These are phyloP conservation scores for Drosophila niveifrons DNA, from an alignment of 2,888 invertebrate species.

Conservation along the genomic window DNA sequence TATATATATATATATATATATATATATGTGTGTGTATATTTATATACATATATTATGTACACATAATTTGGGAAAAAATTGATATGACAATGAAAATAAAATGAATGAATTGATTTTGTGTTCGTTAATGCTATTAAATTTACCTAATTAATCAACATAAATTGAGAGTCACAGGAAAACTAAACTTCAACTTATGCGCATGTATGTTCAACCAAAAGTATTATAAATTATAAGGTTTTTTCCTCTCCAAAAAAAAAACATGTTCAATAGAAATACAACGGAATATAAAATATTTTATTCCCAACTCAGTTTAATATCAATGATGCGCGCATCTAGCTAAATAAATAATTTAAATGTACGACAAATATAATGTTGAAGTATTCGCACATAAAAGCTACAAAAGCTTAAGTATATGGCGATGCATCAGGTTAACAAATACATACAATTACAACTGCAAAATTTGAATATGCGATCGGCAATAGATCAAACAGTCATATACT, in stretches of 20 bases:
- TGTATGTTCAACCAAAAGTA: constrained; percentile 7
- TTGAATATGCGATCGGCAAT: constrained; percentile 71
- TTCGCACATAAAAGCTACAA: constrained; percentile 14
- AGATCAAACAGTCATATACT: constrained; percentile 49
- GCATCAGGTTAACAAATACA: constrained; percentile 35
- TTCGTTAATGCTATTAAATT: constrained; percentile 5
- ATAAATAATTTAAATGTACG: constrained; percentile 3
- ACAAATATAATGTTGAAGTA: constrained; percentile 15
- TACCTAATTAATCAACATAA: neutral
- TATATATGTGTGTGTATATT: neutral
- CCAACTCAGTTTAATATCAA: neutral
- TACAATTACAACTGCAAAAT: constrained; percentile 69
- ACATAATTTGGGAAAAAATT: constrained; percentile 8
- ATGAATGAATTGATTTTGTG: neutral
- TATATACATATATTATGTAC: constrained; percentile 1
- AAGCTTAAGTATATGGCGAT: neutral
- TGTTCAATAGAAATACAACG: neutral
- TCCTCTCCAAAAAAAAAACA: neutral
- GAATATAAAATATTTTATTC: neutral
- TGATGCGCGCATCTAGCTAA: constrained; percentile 12
- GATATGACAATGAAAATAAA: constrained; percentile 11
- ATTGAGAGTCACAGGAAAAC: neutral
- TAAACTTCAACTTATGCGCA: neutral
- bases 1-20: neutral
- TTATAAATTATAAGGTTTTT: neutral